Evolutionary conservation across 2,888 invertebrate species (phyloP).

Genomic region (Apotomis capreana): DNA sequence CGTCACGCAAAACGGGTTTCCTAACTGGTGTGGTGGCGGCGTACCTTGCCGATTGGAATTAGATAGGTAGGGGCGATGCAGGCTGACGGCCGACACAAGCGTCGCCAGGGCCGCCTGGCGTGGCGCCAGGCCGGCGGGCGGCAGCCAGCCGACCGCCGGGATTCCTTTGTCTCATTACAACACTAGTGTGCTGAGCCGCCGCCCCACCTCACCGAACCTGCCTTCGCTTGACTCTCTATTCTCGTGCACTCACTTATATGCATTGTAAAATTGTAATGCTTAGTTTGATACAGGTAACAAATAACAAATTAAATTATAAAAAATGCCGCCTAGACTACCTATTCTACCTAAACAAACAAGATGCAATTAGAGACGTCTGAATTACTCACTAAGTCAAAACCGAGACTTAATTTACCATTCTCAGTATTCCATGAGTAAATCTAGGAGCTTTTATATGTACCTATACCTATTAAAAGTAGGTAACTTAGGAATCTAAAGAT

Average conservation of each 20-base stretch:
- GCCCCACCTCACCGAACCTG: constrained; percentile 44
- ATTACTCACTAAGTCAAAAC: neutral
- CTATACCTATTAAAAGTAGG: too few relatives aligned
- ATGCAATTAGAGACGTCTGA: neutral
- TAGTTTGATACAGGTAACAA: neutral
- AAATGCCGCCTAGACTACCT: neutral
- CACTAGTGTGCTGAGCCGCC: constrained; percentile 54
- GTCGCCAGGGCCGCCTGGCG: constrained; percentile 82
- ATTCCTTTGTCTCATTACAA: constrained; percentile 82
- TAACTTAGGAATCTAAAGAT: too few relatives aligned
- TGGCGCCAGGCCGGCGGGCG: constrained; percentile 83
- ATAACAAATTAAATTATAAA: neutral
- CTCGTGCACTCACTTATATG: constrained; percentile 12
- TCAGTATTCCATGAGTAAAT: too few relatives aligned
- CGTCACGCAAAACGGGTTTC: constrained; percentile 30
- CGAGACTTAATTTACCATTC: too few relatives aligned
- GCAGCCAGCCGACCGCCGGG: constrained; percentile 77
- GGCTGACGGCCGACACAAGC: constrained; percentile 65
- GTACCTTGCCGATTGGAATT: constrained; percentile 39
- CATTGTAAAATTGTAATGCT: constrained; percentile 6
- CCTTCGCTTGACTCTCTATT: constrained; percentile 33
- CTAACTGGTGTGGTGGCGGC: constrained; percentile 16
- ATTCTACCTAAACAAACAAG: neutral
- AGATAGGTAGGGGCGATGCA: constrained; percentile 51
- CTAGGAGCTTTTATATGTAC: too few relatives aligned